Conservation (phyloP, 2,888 invertebrate species). For the Diloba caeruleocephala region DNA sequence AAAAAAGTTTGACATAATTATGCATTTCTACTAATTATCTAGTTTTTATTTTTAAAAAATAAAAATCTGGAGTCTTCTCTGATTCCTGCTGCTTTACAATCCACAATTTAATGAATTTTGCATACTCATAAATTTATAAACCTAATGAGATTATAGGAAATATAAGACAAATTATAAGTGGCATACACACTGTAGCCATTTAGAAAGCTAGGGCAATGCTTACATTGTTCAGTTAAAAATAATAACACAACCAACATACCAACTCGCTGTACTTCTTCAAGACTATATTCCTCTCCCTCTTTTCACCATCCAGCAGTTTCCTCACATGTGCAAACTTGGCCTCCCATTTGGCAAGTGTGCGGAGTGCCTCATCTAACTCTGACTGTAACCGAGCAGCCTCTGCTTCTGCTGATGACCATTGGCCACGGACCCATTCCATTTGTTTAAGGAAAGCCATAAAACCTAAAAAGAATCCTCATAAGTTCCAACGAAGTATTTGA, state of each 20-base stretch:
- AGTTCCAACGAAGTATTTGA: no score
- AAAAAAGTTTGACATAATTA: neutral
- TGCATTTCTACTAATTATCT: no score
- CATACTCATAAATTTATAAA: no score
- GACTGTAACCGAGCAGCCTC: slow-evolving; percentile 93
- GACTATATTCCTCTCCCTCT: slow-evolving; percentile 91
- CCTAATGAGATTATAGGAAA: no score
- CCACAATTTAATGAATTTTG: no score
- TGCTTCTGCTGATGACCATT: slow-evolving; percentile 91
- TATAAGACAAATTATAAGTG: no score
- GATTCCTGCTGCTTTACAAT: no score
- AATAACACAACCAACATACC: slow-evolving; percentile 88
- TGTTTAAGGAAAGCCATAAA: slow-evolving; percentile 92
- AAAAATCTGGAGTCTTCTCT: no score
- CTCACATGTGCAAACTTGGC: slow-evolving; percentile 94
- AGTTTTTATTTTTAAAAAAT: no score
- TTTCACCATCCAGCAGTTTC: slow-evolving; percentile 94
- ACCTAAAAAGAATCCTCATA: slow-evolving; percentile 89
- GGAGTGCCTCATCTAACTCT: slow-evolving; percentile 91
- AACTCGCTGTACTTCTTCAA: slow-evolving; percentile 92
- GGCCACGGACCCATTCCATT: slow-evolving; percentile 92
- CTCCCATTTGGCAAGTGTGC: slow-evolving; percentile 93
- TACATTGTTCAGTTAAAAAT: no score
- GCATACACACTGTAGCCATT: no score
- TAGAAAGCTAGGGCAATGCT: no score